Base-by-base conservation (phyloP, 2,797 vertebrate genomes). In the Tarsius wallacei region DNA sequence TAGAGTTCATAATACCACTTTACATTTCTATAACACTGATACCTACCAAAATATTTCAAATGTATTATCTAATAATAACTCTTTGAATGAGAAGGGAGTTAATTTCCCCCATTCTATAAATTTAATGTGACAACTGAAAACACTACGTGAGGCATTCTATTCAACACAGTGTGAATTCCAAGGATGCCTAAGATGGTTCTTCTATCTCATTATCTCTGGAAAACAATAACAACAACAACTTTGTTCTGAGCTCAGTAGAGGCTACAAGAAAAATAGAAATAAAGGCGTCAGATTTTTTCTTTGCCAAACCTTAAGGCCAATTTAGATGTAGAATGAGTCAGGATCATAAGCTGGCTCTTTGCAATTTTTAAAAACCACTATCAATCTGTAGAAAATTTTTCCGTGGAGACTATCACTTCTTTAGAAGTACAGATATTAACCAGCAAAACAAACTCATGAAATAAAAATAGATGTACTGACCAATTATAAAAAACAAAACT, bases 401-500 rank as follows among this genome's bases (percentile, higher is more conserved):
- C n/a, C 80, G 7, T 51, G 87, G 31, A 71, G n/a, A 5, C 17
- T 64, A 0, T 55, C 85, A 17, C 21, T 81, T 81, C 71, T 80
- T 70, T 73, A 96, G n/a, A 96, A 82, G 36, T 63, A 33, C 2
- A 64, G 24, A 36, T 36, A 53, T 61, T 66, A 93, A 68, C 12
- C 42, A 90, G 9, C 36, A 73, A 96, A 93, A 94, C 61, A 82
- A 87, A 93, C 47, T 31, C 17, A 55, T 36, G 26, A 86, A 86
- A 57, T 73, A 57, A 83, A 93, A 82, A 92, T 82, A 93, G 53
- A 88, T 7, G 28, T 1, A 82, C 9, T 17, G 59, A 73, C 47
- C 33, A 96, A 22, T 94, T 93, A 63, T 6, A 12, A 33, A 42
- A 42, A 42, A 42, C 7, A 42, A 53, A 97, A 97, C 99, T 99